Conservation (phyloP, 2,797 vertebrate species). For the Poliocrania exsul region DNA sequence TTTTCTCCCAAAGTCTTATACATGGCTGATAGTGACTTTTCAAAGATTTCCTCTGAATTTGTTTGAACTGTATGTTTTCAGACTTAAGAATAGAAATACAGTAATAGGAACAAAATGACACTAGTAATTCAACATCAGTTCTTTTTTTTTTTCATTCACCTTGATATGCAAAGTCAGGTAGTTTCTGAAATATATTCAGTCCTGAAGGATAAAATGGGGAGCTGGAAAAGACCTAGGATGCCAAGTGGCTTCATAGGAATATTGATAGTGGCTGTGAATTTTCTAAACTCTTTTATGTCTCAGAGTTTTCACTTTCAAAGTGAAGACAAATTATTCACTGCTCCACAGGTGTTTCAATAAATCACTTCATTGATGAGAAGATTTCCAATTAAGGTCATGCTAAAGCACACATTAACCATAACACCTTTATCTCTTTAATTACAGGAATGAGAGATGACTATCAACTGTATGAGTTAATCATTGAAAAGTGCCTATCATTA, state of each 20-base stretch:
- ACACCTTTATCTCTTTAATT: conserved; percentile 58
- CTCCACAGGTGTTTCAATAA: not conserved
- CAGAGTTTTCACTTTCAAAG: conserved; percentile 15
- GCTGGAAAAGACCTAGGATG: not conserved
- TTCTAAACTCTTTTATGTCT: not conserved
- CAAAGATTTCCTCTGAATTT: not conserved
- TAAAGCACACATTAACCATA: conserved; percentile 46
- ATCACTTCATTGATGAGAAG: conserved; percentile 37
- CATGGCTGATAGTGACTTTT: not conserved
- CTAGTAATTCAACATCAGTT: not conserved
- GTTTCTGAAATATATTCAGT: not conserved
- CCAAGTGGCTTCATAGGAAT: not conserved
- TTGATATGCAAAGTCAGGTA: not conserved
- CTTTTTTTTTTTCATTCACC: not conserved
- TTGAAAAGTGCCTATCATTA: conserved; percentile 44
- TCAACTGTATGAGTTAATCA: conserved; percentile 26
- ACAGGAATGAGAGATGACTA: not conserved
- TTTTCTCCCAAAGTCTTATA: not conserved
- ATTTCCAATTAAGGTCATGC: conserved; percentile 41
- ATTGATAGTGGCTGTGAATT: not conserved
- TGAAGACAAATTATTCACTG: not conserved
- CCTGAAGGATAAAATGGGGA: not conserved
- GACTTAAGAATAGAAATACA: not conserved
- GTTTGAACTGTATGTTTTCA: not conserved
- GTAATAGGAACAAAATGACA: not conserved